Conservation (phyloP, 1,140 invertebrate species). For the Atta texana region DNA sequence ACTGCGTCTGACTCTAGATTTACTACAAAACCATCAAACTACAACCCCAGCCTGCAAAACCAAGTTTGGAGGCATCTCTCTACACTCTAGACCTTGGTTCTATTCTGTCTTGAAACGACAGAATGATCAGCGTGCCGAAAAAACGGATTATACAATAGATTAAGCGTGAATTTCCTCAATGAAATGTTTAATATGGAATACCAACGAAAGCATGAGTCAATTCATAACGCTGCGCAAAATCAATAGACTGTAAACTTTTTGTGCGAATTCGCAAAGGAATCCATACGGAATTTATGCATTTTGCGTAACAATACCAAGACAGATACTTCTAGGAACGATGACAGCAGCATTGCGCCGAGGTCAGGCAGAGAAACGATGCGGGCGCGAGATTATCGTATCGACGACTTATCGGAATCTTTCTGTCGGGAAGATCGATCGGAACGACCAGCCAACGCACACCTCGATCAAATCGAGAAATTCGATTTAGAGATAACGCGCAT, state of each 20-base stretch:
- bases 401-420: constrained; percentile 70
- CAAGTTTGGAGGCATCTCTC: background rate
- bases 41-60: background rate
- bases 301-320: constrained; percentile 47
- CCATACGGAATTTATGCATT: constrained; percentile 45
- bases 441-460: constrained; percentile 17
- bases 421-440: constrained; percentile 64
- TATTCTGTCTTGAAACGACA: background rate
- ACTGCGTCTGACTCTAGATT: constrained; percentile 21
- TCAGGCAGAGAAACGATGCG: constrained; percentile 48
- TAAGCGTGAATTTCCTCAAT: background rate
- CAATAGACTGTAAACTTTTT: constrained; percentile 31
- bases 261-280: background rate
- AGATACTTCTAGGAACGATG: constrained; percentile 48
- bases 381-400: constrained; percentile 57
- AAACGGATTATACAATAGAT: constrained; percentile 22
- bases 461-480: constrained; percentile 49
- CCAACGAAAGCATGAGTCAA: background rate
- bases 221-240: background rate
- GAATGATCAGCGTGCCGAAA: background rate
- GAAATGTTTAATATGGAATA: background rate
- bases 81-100: background rate
- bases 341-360: constrained; percentile 37
- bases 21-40: constrained; percentile 6
- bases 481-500: constrained; percentile 65